These are phyloP conservation scores for Trigoniulus corallinus DNA, from an alignment of 1,140 invertebrate species.

Conservation along the genomic window DNA sequence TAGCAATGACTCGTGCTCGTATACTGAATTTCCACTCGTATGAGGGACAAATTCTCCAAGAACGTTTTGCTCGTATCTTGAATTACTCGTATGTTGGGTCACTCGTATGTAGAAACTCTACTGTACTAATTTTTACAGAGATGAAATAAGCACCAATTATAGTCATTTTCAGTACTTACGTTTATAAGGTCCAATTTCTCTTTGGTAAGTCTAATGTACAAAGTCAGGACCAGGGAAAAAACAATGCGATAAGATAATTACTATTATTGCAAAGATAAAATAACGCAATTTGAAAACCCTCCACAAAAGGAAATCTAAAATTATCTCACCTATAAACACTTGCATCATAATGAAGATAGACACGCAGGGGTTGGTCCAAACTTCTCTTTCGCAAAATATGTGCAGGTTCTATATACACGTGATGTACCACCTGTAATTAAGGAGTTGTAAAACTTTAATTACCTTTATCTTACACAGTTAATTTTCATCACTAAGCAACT, in stretches of 20 bases:
- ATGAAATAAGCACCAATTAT: not conserved
- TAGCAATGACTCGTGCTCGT: too few species aligned
- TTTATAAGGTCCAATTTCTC: conserved; percentile 70
- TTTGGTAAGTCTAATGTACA: conserved; percentile 51
- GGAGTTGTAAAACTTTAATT: too few species aligned
- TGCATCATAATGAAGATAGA: conserved; percentile 73
- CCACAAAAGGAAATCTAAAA: conserved; percentile 7
- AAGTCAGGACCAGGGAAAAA: conserved; percentile 25
- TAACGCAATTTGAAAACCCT: too few species aligned
- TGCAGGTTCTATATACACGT: conserved; percentile 56
- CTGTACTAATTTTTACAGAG: not conserved
- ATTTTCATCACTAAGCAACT: too few species aligned
- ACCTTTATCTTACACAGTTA: too few species aligned
- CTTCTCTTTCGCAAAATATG: conserved; percentile 68
- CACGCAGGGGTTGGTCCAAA: conserved; percentile 66
- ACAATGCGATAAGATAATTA: too few species aligned
- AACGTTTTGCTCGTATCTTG: too few species aligned
- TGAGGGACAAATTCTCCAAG: too few species aligned
- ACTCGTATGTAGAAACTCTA: too few species aligned
- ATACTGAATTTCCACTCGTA: too few species aligned
- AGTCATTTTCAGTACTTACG: conserved; percentile 39
- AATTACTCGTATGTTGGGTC: too few species aligned
- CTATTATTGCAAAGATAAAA: too few species aligned
- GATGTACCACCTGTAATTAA: conserved; percentile 66
- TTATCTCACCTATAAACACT: conserved; percentile 63